phyloP scores from a whole-genome alignment of 1,140 invertebrate species.

The Coenobita brevimanus region DNA sequence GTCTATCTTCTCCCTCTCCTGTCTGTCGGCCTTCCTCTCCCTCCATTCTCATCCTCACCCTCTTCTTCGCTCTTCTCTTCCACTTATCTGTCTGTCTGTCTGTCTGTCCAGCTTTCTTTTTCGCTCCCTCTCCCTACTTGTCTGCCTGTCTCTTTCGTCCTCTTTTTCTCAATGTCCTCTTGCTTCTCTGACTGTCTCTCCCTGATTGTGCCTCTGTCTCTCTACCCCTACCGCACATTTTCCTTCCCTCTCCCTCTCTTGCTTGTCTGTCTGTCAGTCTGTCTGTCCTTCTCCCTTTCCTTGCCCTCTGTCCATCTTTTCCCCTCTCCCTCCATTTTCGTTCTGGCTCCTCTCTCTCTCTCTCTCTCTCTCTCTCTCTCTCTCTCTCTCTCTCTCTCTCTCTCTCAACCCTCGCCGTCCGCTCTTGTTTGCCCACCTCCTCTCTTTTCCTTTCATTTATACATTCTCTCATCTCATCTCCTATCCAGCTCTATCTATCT shows the following conservation, averaged over 20 bases:
- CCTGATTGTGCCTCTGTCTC: background rate
- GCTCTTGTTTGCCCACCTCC: conserved; percentile 19
- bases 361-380: conserved; percentile 28
- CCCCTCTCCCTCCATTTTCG: background rate
- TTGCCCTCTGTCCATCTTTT: background rate
- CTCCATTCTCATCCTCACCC: background rate
- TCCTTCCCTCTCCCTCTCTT: background rate
- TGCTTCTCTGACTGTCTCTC: background rate
- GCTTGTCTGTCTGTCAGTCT: background rate
- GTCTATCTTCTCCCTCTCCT: background rate
- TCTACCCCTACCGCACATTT: background rate
- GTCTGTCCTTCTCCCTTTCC: background rate
- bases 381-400: conserved; percentile 37
- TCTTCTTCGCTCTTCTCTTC: background rate
- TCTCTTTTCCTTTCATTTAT: background rate
- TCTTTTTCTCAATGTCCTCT: background rate
- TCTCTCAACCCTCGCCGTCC: conserved; percentile 16
- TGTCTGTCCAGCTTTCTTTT: too few relatives aligned
- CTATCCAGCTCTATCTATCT: background rate
- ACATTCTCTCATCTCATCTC: too few relatives aligned
- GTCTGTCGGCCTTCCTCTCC: background rate
- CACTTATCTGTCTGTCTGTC: background rate
- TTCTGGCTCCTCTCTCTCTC: background rate
- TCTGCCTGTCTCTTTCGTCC: too few relatives aligned
- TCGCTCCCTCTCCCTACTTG: too few relatives aligned